Evolutionary conservation across 1,140 invertebrate genomes (phyloP).

Genomic region (Eurosta solidaginis): DNA sequence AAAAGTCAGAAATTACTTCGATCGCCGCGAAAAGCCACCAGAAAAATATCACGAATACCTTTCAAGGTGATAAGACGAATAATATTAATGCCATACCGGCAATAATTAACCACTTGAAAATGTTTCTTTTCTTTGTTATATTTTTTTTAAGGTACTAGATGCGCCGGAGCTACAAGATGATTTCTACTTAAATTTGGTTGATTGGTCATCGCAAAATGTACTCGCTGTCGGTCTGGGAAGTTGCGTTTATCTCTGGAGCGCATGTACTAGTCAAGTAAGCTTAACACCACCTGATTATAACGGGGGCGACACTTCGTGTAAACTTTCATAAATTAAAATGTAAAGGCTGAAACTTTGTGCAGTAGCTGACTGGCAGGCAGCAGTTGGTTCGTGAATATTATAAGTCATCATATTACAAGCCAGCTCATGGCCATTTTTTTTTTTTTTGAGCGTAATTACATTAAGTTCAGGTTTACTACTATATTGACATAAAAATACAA

Average conservation of each 20-base stretch:
- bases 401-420: no score
- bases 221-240: conserved; percentile 97
- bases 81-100: background rate
- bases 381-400: no score
- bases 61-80: conserved; percentile 71
- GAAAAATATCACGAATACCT: conserved; percentile 96
- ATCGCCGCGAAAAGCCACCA: conserved; percentile 91
- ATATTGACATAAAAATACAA: no score
- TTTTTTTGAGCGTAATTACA: no score
- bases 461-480: no score
- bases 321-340: no score
- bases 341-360: no score
- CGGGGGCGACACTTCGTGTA: background rate
- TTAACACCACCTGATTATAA: background rate
- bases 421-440: no score
- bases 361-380: no score
- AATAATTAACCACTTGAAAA: background rate
- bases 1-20: conserved; percentile 93
- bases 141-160: conserved; percentile 74
- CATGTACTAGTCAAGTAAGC: conserved; percentile 92
- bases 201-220: conserved; percentile 99
- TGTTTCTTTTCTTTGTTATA: background rate
- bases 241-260: conserved; percentile 99
- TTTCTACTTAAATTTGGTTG: conserved; percentile 98
- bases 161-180: conserved; percentile 99